Conservation (phyloP, 53 echinoderm and acorn worm species). For the Luidia sarsii region DNA sequence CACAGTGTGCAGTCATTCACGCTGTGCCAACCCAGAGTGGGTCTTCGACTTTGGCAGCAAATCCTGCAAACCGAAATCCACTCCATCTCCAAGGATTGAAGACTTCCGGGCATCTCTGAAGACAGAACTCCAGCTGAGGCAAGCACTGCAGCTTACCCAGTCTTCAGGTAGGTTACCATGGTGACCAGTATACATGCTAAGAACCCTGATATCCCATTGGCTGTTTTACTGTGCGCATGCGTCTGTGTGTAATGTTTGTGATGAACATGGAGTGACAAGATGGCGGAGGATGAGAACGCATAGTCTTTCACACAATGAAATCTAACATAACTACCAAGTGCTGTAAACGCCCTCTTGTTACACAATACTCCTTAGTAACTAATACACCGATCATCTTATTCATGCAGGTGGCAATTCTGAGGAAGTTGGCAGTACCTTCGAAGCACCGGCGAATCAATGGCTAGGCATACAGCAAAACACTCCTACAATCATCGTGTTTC, state of each 20-base stretch:
- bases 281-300: too few species aligned
- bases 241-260: too few species aligned
- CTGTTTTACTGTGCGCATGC: too few species aligned
- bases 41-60: conserved; percentile 10
- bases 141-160: background rate
- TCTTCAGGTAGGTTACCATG: background rate
- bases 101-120: background rate
- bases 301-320: too few species aligned
- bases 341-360: too few species aligned
- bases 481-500: background rate
- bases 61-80: background rate
- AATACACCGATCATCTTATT: too few species aligned
- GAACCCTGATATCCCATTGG: too few species aligned
- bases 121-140: background rate
- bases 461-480: background rate
- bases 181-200: background rate
- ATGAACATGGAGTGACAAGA: too few species aligned
- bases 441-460: background rate
- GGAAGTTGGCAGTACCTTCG: background rate
- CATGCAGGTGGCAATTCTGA: background rate
- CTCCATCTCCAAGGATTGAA: background rate
- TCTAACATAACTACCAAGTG: too few species aligned
- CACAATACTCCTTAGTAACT: too few species aligned
- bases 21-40: background rate
- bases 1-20: background rate